Conservation (phyloP, 2,113 vertebrate genomes). For the Cygnus atratus region DNA sequence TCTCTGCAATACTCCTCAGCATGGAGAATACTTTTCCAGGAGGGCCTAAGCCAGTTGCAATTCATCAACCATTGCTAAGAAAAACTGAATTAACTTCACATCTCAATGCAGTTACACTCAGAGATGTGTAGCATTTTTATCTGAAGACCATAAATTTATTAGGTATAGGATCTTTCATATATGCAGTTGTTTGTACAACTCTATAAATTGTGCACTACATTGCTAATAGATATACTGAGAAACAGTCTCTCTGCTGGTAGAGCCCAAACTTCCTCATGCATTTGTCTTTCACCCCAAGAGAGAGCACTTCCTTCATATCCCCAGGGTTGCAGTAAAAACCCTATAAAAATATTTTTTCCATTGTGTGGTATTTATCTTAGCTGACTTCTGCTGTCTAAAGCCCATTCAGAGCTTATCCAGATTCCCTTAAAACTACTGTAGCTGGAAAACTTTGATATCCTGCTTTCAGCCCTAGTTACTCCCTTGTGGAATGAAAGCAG, state of each 20-base stretch:
- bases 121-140: neutral
- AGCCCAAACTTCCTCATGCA: neutral
- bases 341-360: neutral
- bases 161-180: neutral
- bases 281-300: neutral
- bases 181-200: neutral
- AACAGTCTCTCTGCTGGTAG: neutral
- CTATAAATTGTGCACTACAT: neutral
- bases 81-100: neutral
- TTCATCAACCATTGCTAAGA: neutral
- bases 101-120: neutral
- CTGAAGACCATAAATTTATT: neutral
- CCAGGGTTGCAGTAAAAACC: neutral
- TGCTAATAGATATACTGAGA: neutral
- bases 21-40: neutral
- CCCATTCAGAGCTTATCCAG: neutral
- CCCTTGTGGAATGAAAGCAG: neutral
- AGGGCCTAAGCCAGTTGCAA: neutral
- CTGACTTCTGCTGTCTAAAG: neutral
- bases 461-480: neutral
- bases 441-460: neutral
- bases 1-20: neutral
- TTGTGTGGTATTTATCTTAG: neutral
- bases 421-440: neutral
- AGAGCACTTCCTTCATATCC: neutral